Conservation (phyloP, 2,113 vertebrate species). For the Cervus canadensis region DNA sequence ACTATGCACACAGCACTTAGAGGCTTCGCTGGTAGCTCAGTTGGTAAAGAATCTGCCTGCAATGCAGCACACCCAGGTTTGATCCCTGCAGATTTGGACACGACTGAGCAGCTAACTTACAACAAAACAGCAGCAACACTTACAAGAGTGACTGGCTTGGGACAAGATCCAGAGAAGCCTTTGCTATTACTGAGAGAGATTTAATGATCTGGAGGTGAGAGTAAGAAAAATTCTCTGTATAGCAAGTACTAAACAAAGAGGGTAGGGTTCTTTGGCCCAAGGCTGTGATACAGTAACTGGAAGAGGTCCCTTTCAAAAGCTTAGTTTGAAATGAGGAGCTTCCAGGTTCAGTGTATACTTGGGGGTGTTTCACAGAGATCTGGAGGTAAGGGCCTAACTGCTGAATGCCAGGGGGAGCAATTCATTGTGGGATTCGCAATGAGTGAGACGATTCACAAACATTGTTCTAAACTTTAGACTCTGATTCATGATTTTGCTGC, state of each 20-base stretch:
- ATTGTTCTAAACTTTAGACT: constrained; percentile 3
- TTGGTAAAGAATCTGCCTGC: background rate
- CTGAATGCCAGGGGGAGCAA: background rate
- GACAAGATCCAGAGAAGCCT: background rate
- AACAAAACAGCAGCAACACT: background rate
- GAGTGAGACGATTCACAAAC: background rate
- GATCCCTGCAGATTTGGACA: background rate
- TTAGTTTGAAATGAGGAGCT: background rate
- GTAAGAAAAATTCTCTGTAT: background rate
- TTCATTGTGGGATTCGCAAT: background rate
- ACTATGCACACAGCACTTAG: background rate
- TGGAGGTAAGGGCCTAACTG: background rate
- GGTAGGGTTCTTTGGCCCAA: background rate
- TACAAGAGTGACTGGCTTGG: background rate
- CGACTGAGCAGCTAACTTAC: background rate
- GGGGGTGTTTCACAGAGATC: background rate
- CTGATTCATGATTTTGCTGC: background rate
- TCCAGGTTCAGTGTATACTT: background rate
- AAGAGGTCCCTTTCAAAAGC: background rate
- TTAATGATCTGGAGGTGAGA: background rate
- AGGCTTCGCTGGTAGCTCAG: background rate
- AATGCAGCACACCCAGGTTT: background rate
- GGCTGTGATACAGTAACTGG: background rate
- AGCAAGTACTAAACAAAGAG: background rate
- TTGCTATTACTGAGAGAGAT: background rate